Evolutionary conservation across 2,797 vertebrate species (phyloP).

Genomic region (Macropus fuliginosus): DNA sequence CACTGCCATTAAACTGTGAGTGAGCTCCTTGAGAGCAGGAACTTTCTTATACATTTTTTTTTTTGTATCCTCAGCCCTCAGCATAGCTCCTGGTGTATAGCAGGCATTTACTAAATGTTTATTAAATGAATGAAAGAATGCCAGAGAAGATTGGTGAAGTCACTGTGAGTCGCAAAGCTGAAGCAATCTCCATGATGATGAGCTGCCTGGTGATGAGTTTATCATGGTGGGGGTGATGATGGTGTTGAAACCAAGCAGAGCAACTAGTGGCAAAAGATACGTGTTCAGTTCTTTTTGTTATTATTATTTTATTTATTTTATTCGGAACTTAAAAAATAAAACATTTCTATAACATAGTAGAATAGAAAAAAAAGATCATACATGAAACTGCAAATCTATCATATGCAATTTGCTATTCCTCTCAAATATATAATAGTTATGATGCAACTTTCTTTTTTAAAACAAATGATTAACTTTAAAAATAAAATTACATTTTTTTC

Average conservation of each 20-base stretch:
- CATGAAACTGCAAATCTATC: background rate
- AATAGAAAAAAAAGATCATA: background rate
- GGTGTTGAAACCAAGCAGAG: background rate
- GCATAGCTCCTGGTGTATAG: background rate
- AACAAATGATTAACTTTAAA: background rate
- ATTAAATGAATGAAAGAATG: background rate
- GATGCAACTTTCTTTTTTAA: background rate
- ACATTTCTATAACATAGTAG: background rate
- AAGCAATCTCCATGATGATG: background rate
- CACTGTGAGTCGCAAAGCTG: background rate
- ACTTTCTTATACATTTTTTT: background rate
- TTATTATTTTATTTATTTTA: background rate
- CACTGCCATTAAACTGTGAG: background rate
- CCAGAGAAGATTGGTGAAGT: background rate
- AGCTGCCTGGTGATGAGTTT: background rate
- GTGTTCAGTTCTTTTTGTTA: background rate
- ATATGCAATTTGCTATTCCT: background rate
- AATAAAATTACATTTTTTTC: background rate
- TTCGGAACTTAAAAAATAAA: background rate
- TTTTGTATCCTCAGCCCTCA: background rate
- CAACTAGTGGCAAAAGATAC: background rate
- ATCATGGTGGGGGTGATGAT: background rate
- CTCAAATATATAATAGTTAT: background rate
- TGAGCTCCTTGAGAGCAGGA: background rate
- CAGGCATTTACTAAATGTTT: background rate